A percentile compares a stretch with the other conserved stretches of the same genome.
phyloP scores from a whole-genome alignment of 2,888 invertebrate species.

The Leucophenga montana region DNA sequence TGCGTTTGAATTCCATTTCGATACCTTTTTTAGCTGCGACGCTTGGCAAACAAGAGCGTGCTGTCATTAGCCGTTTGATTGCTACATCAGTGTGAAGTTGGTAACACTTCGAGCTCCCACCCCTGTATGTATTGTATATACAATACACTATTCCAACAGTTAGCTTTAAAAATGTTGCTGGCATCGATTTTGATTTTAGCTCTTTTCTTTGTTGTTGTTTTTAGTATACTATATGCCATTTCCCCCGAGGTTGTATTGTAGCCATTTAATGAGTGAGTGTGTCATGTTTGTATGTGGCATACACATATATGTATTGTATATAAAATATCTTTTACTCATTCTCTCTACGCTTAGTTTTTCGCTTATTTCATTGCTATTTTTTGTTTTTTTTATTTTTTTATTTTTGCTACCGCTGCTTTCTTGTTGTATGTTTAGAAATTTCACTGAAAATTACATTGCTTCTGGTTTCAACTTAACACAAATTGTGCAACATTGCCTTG shows the following conservation, averaged over 20 bases:
- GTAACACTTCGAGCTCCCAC: too few relatives aligned
- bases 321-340: neutral
- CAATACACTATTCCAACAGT: neutral
- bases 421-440: conserved; percentile 16
- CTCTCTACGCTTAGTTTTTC: neutral
- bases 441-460: conserved; percentile 18
- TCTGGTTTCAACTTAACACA: conserved; percentile 10
- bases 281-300: conserved; percentile 11
- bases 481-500: conserved; percentile 19
- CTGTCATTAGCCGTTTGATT: too few relatives aligned
- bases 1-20: too few relatives aligned
- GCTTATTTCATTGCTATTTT: neutral
- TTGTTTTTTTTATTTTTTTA: neutral
- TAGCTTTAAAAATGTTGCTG: conserved; percentile 8
- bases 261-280: conserved; percentile 21
- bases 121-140: neutral
- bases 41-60: too few relatives aligned
- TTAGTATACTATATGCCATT: neutral
- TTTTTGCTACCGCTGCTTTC: neutral
- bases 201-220: neutral
- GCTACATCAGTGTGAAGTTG: too few relatives aligned
- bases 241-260: conserved; percentile 15
- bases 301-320: neutral
- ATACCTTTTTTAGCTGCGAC: too few relatives aligned
- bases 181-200: neutral